Percentiles rank a stretch among this genome's conserved stretches.
Conservation (phyloP, 2,113 vertebrate species). For the Phalacrocorax pelagicus region DNA sequence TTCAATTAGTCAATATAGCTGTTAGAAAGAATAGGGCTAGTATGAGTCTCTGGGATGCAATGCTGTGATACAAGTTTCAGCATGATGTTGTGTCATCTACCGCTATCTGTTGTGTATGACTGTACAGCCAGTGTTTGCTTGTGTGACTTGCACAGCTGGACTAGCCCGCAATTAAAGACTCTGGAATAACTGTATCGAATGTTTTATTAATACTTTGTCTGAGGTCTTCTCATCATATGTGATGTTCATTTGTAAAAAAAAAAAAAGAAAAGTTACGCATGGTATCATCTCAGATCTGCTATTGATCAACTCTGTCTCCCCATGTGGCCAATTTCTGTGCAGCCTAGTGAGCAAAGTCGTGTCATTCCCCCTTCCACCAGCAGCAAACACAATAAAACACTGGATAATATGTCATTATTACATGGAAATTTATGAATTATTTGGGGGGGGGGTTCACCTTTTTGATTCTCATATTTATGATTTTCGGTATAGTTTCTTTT, state of each 20-base stretch:
- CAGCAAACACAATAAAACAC: not conserved
- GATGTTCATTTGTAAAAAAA: not conserved
- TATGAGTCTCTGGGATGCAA: not conserved
- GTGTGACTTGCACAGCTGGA: not conserved
- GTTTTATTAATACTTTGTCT: not conserved
- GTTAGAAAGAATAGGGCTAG: not conserved
- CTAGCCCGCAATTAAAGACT: not conserved
- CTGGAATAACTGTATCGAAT: not conserved
- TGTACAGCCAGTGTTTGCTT: not conserved
- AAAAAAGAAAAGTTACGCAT: not conserved
- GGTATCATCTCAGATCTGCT: not conserved
- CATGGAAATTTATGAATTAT: not conserved
- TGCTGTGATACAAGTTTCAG: not conserved
- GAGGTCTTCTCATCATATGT: not conserved
- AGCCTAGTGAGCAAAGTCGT: not conserved
- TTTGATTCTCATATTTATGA: not conserved
- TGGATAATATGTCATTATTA: not conserved
- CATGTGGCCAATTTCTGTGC: not conserved
- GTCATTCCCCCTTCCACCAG: not conserved
- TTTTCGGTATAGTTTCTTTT: not conserved
- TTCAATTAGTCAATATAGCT: not conserved
- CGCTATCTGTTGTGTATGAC: not conserved
- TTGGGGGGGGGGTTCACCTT: not conserved
- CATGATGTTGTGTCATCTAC: not conserved
- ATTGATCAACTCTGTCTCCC: not conserved